phyloP scores from a whole-genome alignment of 2,797 vertebrate genomes.

The Lacerta viridis region DNA sequence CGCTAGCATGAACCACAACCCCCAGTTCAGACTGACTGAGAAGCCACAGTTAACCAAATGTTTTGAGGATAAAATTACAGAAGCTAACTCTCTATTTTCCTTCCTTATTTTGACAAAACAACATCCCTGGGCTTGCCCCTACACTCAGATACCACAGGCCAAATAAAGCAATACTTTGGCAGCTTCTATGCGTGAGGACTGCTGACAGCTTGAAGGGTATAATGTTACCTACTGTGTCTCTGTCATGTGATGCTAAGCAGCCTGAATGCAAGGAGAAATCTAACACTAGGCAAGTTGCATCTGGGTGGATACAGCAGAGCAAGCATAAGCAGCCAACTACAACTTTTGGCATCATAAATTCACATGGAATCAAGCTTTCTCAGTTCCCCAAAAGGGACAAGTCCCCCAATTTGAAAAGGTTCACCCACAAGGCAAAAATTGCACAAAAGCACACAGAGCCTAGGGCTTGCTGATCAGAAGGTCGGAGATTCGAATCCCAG shows the following conservation, averaged over 20 bases:
- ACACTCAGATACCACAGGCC: not conserved
- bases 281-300: not conserved
- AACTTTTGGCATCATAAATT: not conserved
- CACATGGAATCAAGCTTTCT: not conserved
- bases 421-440: too few species aligned
- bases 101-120: slow-evolving; percentile 1
- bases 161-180: slow-evolving; percentile 10
- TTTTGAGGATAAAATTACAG: not conserved
- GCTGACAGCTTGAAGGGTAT: slow-evolving; percentile 13
- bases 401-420: not conserved
- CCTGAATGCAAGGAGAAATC: slow-evolving; percentile 29
- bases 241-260: not conserved
- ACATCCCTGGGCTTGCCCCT: not conserved
- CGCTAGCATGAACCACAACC: too few species aligned
- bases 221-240: not conserved
- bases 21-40: too few species aligned
- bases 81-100: not conserved
- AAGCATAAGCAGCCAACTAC: not conserved
- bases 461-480: too few species aligned
- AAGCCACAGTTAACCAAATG: too few species aligned
- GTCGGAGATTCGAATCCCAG: too few species aligned
- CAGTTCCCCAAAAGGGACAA: not conserved
- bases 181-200: not conserved
- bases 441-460: too few species aligned
- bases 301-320: not conserved